Evolutionary conservation across 2,797 vertebrate genomes (phyloP), one percentile per base, ranked within the genome.

Genomic region (Neopelma chrysocephalum): DNA sequence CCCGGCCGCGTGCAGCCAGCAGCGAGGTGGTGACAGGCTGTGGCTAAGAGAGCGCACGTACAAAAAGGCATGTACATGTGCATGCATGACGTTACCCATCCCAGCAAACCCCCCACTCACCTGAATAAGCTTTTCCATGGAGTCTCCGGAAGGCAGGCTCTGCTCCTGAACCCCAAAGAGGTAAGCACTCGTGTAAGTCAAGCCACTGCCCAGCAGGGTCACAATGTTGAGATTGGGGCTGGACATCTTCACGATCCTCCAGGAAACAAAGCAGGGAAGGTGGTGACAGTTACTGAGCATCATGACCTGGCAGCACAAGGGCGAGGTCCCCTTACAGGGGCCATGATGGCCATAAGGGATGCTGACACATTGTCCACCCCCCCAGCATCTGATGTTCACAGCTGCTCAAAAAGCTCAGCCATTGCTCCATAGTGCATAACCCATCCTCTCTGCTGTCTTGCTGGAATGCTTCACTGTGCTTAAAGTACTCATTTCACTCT

Each of bases 171-270:
- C 53, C 60, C 98, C 98, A 90, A 99, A 99, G 73, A 99, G 98
- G 97, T 99, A 99, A 72, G 98, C 99, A 1, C 99, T 99, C 85
- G 97, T 96, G 93, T 99, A 99, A 60, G 98, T 98, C 95, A 99
- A 98, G 89, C 98, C 96, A 51, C 99, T 99, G 96, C 99, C 99
- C 82, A 98, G 94, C 87, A 99, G 98, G 65, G 98, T 99, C 96
- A 99, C 98, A 26, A 99, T 80, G 48, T 99, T 99, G 96, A 99
- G 98, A 94, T 99, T 99, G 93, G 99, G 99, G 94, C 99, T 99
- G 96, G 99, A 99, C 99, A 99, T 99, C 98, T 99, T 99, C 97
- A 99, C 99, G 73, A 99, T 99, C 98, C 99, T 99, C 73, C 71
- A 82, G 66, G 78, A 94, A 89, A 90, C 66, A 97, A 95, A 95